phyloP scores from a whole-genome alignment of 2,888 invertebrate species.

The Drosophila sordidula region DNA sequence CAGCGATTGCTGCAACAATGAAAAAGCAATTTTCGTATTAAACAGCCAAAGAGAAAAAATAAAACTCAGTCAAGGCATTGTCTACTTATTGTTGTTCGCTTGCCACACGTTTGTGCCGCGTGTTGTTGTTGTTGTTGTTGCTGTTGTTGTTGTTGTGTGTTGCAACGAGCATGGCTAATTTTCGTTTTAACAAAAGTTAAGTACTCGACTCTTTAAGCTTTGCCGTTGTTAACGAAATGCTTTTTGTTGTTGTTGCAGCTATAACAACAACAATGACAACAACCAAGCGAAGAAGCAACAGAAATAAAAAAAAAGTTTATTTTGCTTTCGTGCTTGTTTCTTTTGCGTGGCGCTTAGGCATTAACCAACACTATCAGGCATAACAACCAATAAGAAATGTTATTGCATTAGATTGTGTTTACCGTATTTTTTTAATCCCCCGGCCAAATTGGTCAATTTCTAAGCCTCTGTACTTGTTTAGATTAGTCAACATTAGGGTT shows the following conservation, averaged over 20 bases:
- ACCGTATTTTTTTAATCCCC: background rate
- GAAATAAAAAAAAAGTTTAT: slow-evolving; percentile 23
- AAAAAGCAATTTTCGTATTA: slow-evolving; percentile 71
- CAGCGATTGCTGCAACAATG: slow-evolving; percentile 64
- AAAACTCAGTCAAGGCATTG: slow-evolving; percentile 76
- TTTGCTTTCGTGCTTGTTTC: slow-evolving; percentile 31
- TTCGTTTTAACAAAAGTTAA: slow-evolving; percentile 76
- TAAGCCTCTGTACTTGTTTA: slow-evolving; percentile 19
- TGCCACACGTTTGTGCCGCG: slow-evolving; percentile 66
- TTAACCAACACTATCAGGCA: slow-evolving; percentile 37
- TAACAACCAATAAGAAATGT: slow-evolving; percentile 35
- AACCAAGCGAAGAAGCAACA: slow-evolving; percentile 25
- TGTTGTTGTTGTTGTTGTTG: slow-evolving; percentile 43
- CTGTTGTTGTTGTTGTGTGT: slow-evolving; percentile 54
- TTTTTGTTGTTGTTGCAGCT: slow-evolving; percentile 44
- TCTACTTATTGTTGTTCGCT: slow-evolving; percentile 44
- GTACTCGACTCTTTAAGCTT: slow-evolving; percentile 66
- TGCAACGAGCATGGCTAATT: slow-evolving; percentile 79
- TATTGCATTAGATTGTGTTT: slow-evolving; percentile 28
- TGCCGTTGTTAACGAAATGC: slow-evolving; percentile 64
- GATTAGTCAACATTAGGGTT: slow-evolving; percentile 28
- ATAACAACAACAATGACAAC: slow-evolving; percentile 37
- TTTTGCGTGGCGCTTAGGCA: slow-evolving; percentile 54
- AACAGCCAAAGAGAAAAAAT: slow-evolving; percentile 36
- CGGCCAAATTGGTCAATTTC: slow-evolving; percentile 48